phyloP scores from a whole-genome alignment of 2,797 vertebrate genomes.

The Anguilla marmorata region DNA sequence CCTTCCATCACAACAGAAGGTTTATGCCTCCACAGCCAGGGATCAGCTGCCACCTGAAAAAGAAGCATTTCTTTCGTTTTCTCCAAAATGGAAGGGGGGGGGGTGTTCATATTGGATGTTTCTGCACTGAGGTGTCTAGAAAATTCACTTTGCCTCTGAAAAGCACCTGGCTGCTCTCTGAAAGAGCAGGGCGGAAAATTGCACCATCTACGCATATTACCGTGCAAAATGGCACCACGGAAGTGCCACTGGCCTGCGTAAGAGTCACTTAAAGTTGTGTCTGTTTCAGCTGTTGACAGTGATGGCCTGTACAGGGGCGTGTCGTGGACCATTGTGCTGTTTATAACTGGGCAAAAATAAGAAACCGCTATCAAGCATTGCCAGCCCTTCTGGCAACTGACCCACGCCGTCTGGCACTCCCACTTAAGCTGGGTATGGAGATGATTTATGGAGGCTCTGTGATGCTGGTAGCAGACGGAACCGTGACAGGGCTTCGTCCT shows the following conservation, averaged over 20 bases:
- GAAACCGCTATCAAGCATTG: background rate
- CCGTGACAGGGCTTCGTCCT: conserved; percentile 26
- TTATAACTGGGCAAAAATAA: background rate
- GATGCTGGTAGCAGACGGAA: conserved; percentile 52
- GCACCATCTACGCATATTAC: background rate
- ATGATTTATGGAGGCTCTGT: conserved; percentile 36
- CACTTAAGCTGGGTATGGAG: background rate
- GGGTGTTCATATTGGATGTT: background rate
- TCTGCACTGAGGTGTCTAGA: background rate
- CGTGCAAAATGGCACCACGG: background rate
- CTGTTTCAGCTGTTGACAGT: background rate
- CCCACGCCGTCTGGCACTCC: background rate
- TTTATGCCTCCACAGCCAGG: background rate
- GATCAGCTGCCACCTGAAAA: conserved; percentile 3
- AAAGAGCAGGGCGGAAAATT: background rate
- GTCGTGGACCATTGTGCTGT: background rate
- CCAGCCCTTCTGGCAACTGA: conserved; percentile 1
- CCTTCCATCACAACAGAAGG: background rate
- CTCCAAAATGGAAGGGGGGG: background rate
- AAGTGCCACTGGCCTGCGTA: background rate
- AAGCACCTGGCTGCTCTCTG: background rate
- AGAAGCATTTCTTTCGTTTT: background rate
- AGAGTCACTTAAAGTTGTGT: background rate
- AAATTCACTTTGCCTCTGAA: background rate
- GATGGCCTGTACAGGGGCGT: background rate